Conservation (phyloP, 2,888 invertebrate genomes). For the Pachymerium ferrugineum region DNA sequence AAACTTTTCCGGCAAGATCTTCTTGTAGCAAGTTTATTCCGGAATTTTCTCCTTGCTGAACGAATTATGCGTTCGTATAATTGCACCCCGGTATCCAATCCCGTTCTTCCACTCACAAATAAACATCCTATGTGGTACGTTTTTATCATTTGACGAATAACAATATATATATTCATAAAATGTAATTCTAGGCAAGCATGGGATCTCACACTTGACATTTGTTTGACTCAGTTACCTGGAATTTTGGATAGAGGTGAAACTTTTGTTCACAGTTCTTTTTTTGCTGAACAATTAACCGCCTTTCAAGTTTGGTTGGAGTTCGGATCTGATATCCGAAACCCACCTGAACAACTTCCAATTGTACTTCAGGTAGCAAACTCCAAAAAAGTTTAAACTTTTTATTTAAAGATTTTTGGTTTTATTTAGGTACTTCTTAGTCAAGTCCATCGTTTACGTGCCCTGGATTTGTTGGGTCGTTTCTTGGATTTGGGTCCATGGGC, state of each 20-base stretch:
- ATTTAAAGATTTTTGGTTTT: background rate
- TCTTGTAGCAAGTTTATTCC: slow-evolving; percentile 93
- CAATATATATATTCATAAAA: too few relatives aligned
- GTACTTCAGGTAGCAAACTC: slow-evolving; percentile 94
- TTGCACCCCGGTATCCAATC: slow-evolving; percentile 91
- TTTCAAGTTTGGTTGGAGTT: slow-evolving; percentile 91
- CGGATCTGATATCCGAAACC: slow-evolving; percentile 68
- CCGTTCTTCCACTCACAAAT: slow-evolving; percentile 83
- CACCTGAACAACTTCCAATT: slow-evolving; percentile 94
- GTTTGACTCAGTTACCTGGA: slow-evolving; percentile 76
- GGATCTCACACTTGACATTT: slow-evolving; percentile 94
- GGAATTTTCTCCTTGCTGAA: slow-evolving; percentile 95
- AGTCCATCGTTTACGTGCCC: slow-evolving; percentile 85
- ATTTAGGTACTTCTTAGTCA: slow-evolving; percentile 57
- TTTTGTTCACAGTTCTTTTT: slow-evolving; percentile 74
- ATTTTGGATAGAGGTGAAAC: slow-evolving; percentile 43
- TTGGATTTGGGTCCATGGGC: slow-evolving; percentile 94
- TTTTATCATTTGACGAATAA: background rate
- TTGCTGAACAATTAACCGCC: slow-evolving; percentile 94
- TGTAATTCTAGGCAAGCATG: slow-evolving; percentile 80
- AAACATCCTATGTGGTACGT: slow-evolving; percentile 58
- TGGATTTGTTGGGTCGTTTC: slow-evolving; percentile 86
- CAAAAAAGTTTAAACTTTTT: slow-evolving; percentile 34
- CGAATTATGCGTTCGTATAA: slow-evolving; percentile 92
- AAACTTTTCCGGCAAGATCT: slow-evolving; percentile 94